Evolutionary conservation across 30 jellyfish, hydroid and myxozoan species (phyloP).

Genomic region (Pelagia noctiluca): DNA sequence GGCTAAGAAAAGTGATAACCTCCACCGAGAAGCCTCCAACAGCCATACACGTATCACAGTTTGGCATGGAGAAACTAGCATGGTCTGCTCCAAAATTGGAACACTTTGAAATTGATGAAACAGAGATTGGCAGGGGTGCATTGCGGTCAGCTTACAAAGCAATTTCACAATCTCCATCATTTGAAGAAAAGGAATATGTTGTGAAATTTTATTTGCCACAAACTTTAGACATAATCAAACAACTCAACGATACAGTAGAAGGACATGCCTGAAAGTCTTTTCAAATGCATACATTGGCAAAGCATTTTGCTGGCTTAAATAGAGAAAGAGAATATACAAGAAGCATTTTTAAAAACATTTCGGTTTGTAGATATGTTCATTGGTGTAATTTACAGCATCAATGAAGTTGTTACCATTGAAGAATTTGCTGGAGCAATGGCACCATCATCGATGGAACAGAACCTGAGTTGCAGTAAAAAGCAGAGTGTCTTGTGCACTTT

Average conservation of each 20-base stretch:
- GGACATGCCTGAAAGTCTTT: constrained; percentile 40
- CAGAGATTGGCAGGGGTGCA: constrained; percentile 37
- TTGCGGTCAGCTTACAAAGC: constrained; percentile 57
- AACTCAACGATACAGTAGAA: constrained; percentile 19
- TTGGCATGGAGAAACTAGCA: constrained; percentile 23
- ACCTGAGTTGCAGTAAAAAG: constrained; percentile 8
- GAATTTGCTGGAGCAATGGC: constrained; percentile 36
- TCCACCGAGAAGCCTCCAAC: constrained; percentile 5
- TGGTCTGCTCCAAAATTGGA: constrained; percentile 4
- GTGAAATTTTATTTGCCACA: constrained; percentile 28
- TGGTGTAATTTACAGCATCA: not conserved
- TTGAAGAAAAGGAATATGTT: not conserved
- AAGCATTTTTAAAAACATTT: not conserved
- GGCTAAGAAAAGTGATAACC: constrained; percentile 34
- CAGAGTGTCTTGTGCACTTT: constrained; percentile 35
- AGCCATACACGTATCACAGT: constrained; percentile 10
- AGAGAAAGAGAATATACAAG: not conserved
- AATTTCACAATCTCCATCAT: not conserved
- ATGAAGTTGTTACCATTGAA: constrained; percentile 43
- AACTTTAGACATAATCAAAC: not conserved
- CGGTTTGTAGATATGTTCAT: constrained; percentile 7
- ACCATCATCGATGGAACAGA: not conserved
- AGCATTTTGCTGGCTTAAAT: constrained; percentile 33
- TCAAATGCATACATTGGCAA: constrained; percentile 53
- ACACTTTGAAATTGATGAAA: constrained; percentile 3